Evolutionary conservation across 2,888 invertebrate genomes (phyloP).

Genomic region (Phaedon cochleariae): DNA sequence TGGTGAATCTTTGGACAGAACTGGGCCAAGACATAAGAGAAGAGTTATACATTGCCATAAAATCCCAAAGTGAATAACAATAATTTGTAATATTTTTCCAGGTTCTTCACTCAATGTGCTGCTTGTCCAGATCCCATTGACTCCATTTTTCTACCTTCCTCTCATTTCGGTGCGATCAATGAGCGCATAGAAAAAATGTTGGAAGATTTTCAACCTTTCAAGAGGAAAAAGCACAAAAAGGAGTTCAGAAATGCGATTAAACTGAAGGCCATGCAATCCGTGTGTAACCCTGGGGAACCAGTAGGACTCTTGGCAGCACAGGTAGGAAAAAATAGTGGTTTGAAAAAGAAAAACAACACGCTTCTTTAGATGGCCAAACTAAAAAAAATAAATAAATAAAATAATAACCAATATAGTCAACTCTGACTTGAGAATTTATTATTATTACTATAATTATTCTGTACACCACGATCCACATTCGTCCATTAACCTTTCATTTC

Average conservation of each 20-base stretch:
- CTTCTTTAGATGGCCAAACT: too few relatives aligned
- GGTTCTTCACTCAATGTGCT: constrained; percentile 48
- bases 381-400: too few relatives aligned
- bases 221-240: constrained; percentile 56
- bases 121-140: constrained; percentile 80
- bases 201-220: constrained; percentile 62
- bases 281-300: constrained; percentile 92
- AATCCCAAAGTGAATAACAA: not conserved
- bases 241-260: constrained; percentile 75
- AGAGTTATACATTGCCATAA: constrained; percentile 56
- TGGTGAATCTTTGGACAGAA: constrained; percentile 74
- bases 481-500: too few relatives aligned
- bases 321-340: constrained; percentile 44
- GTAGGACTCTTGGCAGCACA: constrained; percentile 97
- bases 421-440: too few relatives aligned
- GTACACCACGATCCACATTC: too few relatives aligned
- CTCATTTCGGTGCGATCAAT: constrained; percentile 82
- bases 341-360: too few relatives aligned
- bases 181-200: constrained; percentile 81
- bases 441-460: too few relatives aligned
- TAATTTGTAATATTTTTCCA: constrained; percentile 33
- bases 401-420: not conserved
- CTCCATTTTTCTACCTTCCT: constrained; percentile 75
- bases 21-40: constrained; percentile 69
- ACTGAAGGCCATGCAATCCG: constrained; percentile 77